These are phyloP conservation scores for Atta texana DNA, from an alignment of 1,140 invertebrate genomes.

Conservation along the genomic window DNA sequence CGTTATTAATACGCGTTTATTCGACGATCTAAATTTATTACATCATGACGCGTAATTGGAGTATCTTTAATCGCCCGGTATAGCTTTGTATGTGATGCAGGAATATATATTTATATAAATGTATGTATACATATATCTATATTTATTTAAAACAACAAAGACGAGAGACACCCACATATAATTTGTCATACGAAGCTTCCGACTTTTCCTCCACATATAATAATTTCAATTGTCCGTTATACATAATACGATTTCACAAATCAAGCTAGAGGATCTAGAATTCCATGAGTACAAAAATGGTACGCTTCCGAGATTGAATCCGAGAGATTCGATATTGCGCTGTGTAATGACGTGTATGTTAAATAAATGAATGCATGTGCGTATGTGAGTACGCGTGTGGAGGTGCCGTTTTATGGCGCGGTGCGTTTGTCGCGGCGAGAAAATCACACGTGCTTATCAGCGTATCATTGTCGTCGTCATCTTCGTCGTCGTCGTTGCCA, in stretches of 20 bases:
- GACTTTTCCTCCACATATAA: background rate
- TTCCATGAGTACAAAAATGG: background rate
- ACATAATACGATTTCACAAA: background rate
- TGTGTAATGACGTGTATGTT: background rate
- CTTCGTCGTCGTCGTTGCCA: conserved; percentile 39
- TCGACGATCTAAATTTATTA: conserved; percentile 50
- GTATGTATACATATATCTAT: conserved; percentile 5
- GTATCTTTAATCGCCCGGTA: conserved; percentile 13
- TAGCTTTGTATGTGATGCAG: conserved; percentile 30
- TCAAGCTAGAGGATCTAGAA: background rate
- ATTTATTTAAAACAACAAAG: conserved; percentile 45
- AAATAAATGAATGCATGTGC: background rate
- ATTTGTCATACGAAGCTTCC: conserved; percentile 15
- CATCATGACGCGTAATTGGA: conserved; percentile 37
- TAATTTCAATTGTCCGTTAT: background rate
- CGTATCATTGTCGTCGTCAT: conserved; percentile 40
- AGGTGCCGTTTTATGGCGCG: conserved; percentile 10
- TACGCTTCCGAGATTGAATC: background rate
- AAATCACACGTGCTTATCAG: conserved; percentile 21
- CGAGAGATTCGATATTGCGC: background rate
- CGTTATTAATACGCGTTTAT: conserved; percentile 35
- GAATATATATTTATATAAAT: conserved; percentile 48
- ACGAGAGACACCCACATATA: conserved; percentile 14
- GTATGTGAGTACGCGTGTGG: background rate
- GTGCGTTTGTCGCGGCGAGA: conserved; percentile 12